These are phyloP conservation scores for Paralvinella palmiformis DNA, from an alignment of 1,140 invertebrate genomes.

Conservation along the genomic window DNA sequence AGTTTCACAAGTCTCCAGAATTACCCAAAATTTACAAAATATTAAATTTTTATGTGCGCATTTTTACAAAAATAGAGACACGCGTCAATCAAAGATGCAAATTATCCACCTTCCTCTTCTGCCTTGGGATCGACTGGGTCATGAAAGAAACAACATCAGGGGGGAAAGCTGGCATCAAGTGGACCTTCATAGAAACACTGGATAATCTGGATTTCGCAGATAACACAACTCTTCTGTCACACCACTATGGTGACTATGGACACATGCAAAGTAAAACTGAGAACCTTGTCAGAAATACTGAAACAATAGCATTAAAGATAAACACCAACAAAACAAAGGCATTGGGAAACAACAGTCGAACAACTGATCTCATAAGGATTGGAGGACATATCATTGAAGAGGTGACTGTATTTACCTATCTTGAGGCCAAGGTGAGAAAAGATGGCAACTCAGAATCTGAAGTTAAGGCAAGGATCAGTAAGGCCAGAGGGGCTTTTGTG, in stretches of 20 bases:
- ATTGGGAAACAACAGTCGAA: background rate
- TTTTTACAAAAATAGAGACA: conserved; percentile 14
- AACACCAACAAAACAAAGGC: conserved; percentile 4
- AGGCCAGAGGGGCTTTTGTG: background rate
- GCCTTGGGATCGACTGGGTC: conserved; percentile 23
- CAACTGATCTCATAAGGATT: background rate
- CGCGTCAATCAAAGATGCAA: conserved; percentile 24
- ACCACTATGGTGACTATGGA: background rate
- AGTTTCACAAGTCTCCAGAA: no score
- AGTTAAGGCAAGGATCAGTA: no score
- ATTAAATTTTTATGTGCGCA: no score
- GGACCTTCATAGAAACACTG: conserved; percentile 15
- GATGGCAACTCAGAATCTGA: no score
- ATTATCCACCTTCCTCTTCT: conserved; percentile 23
- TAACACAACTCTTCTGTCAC: conserved; percentile 17
- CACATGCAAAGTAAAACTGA: conserved; percentile 2
- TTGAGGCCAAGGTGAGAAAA: no score
- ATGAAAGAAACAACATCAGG: conserved; percentile 16
- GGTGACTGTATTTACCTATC: conserved; percentile 1
- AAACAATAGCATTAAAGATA: background rate
- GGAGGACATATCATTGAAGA: background rate
- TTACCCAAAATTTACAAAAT: no score
- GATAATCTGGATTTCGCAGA: conserved; percentile 27
- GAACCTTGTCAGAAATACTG: background rate
- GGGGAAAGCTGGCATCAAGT: conserved; percentile 18